These are phyloP conservation scores for Lochmaea crataegi DNA, from an alignment of 2,888 invertebrate genomes.

Conservation along the genomic window DNA sequence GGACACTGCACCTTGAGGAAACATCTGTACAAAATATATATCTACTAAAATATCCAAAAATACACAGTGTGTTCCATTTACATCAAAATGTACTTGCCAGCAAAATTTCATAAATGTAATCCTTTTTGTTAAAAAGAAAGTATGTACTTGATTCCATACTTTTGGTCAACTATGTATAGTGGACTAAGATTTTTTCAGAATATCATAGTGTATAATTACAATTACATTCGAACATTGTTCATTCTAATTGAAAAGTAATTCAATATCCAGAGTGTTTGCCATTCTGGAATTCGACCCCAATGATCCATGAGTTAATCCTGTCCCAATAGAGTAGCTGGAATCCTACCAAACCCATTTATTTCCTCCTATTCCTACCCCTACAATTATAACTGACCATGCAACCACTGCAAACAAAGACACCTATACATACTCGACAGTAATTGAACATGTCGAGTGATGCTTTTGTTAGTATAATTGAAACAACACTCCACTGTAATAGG, in stretches of 20 bases:
- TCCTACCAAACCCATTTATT: background rate
- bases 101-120: too few relatives aligned
- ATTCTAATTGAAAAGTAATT: background rate
- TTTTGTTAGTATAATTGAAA: slow-evolving; percentile 34
- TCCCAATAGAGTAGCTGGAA: slow-evolving; percentile 22
- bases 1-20: too few relatives aligned
- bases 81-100: too few relatives aligned
- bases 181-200: too few relatives aligned
- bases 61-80: too few relatives aligned
- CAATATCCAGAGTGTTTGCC: slow-evolving; percentile 1
- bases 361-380: slow-evolving; percentile 10
- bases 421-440: slow-evolving; percentile 31
- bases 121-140: too few relatives aligned
- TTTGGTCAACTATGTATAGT: too few relatives aligned
- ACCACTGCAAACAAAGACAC: slow-evolving; percentile 28
- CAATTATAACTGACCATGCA: slow-evolving; percentile 36
- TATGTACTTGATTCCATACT: too few relatives aligned
- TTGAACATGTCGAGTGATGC: slow-evolving; percentile 34
- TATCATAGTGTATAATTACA: too few relatives aligned
- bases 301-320: slow-evolving; percentile 28
- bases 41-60: too few relatives aligned
- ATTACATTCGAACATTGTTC: background rate
- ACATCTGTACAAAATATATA: too few relatives aligned
- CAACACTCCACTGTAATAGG: slow-evolving; percentile 19
- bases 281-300: slow-evolving; percentile 24